Evolutionary conservation across 2,113 vertebrate genomes (phyloP), one percentile per base, ranked within the genome.

Genomic region (Rattus rattus): DNA sequence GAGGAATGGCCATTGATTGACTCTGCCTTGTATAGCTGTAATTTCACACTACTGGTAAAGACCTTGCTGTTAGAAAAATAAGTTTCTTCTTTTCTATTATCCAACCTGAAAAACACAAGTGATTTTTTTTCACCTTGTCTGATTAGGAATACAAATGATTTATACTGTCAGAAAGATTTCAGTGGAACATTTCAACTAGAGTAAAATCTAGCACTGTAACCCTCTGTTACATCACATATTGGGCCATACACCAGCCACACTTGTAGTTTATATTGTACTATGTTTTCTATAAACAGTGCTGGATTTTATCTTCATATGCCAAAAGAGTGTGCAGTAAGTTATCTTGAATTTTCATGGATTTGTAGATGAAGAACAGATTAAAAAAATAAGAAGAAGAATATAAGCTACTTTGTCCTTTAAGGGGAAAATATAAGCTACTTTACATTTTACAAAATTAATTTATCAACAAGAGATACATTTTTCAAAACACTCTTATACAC

Each of bases 111-210:
- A 94, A 43, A 79, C 13, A 59, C 49, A 86, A 92, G 49, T 26
- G 79, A 70, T 22, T 93, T 92, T 93, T 92, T 96, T 84, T 79
- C 39, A 89, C 30, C 19, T 26, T 59, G 14, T 30, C 33, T 59
- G 30, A 59, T 63, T 88, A 49, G 47, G 87, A 81, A 81, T 88
- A 84, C 91, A 94, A 75, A 43, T 88, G 56, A 88, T 84, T 49
- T 86, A 24, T 30, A 52, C n/a, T 52, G 43, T 63, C 65, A 83
- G 59, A 72, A 92, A 43, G n/a, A 92, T 84, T 87, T 92, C 22
- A 70, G 19, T 43, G 33, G 12, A 73, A n/a, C 5, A n/a, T 83
- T 94, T 91, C 52, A 81, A n/a, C 61, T 80, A 70, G 43, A 73
- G 52, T 16, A 43, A 84, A 65, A 59, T 65, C 87, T 70, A 75